Conservation (phyloP, 2,113 vertebrate genomes). For the Amblyopsis rosae region DNA sequence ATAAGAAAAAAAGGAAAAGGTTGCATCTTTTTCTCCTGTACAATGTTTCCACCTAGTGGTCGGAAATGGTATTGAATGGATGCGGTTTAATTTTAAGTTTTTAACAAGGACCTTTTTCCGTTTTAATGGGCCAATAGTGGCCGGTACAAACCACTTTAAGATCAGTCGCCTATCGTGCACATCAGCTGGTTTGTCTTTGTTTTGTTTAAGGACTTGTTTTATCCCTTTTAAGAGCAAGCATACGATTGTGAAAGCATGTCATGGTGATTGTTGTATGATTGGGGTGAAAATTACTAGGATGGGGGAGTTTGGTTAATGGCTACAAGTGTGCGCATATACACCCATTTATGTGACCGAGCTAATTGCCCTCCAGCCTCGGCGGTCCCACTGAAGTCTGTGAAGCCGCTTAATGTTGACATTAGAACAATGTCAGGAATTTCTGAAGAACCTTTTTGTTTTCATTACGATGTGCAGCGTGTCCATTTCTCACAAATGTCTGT, state of each 20-base stretch:
- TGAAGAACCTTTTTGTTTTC: slow-evolving; percentile 46
- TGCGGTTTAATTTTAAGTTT: slow-evolving; percentile 35
- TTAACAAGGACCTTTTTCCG: slow-evolving; percentile 40
- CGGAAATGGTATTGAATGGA: slow-evolving; percentile 53
- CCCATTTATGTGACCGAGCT: slow-evolving; percentile 38
- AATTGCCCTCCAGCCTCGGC: slow-evolving; percentile 23
- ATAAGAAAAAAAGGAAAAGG: slow-evolving; percentile 36
- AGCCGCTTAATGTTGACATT: slow-evolving; percentile 28
- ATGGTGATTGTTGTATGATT: slow-evolving; percentile 50
- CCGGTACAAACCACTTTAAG: slow-evolving; percentile 39
- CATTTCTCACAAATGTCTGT: slow-evolving; percentile 17
- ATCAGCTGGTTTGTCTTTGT: slow-evolving; percentile 6
- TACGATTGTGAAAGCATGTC: slow-evolving; percentile 45
- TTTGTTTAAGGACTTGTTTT: slow-evolving; percentile 37
- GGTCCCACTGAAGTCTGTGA: background rate
- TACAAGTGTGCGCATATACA: slow-evolving; percentile 41
- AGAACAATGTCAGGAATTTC: slow-evolving; percentile 31
- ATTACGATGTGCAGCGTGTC: slow-evolving; percentile 15
- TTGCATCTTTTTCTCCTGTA: slow-evolving; percentile 49
- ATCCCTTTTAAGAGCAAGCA: slow-evolving; percentile 38
- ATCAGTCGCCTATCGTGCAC: slow-evolving; percentile 22
- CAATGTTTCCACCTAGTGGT: slow-evolving; percentile 65
- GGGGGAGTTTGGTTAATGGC: slow-evolving; percentile 3
- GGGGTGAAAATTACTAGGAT: slow-evolving; percentile 30
- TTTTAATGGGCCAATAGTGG: slow-evolving; percentile 53